Conservation (phyloP, 1,140 invertebrate species). For the Ceratitis capitata region DNA sequence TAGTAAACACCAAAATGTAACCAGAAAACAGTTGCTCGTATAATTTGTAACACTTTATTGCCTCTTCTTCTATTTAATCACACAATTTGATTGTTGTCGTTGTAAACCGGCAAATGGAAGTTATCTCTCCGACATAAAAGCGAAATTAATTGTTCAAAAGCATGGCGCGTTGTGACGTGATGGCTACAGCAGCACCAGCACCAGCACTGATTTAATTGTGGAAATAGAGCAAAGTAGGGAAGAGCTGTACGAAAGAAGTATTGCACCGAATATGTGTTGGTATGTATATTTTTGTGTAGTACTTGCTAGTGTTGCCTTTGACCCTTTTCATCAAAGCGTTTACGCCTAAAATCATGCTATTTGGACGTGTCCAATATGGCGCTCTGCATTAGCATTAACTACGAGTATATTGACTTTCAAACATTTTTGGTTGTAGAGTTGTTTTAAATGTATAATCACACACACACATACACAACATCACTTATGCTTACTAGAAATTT, state of each 20-base stretch:
- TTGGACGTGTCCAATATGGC: background rate
- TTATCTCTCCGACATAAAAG: slow-evolving; percentile 23
- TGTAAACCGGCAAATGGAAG: background rate
- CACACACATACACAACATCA: background rate
- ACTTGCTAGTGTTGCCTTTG: background rate
- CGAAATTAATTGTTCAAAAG: background rate
- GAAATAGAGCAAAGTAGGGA: background rate
- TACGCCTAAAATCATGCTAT: background rate
- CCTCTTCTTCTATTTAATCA: background rate
- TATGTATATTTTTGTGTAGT: background rate
- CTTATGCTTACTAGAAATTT: background rate
- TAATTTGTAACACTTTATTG: slow-evolving; percentile 10
- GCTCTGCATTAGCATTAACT: background rate
- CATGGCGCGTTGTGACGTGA: no score
- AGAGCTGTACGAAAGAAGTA: background rate
- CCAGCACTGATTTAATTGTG: background rate
- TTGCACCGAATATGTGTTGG: background rate
- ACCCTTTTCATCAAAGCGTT: background rate
- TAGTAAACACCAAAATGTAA: background rate
- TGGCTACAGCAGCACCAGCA: no score
- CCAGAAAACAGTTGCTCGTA: background rate
- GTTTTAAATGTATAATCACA: background rate
- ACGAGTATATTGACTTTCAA: background rate
- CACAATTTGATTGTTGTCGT: background rate
- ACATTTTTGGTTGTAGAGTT: background rate